Base-by-base conservation (phyloP, 2,113 vertebrate species). In the Rynchops niger region DNA sequence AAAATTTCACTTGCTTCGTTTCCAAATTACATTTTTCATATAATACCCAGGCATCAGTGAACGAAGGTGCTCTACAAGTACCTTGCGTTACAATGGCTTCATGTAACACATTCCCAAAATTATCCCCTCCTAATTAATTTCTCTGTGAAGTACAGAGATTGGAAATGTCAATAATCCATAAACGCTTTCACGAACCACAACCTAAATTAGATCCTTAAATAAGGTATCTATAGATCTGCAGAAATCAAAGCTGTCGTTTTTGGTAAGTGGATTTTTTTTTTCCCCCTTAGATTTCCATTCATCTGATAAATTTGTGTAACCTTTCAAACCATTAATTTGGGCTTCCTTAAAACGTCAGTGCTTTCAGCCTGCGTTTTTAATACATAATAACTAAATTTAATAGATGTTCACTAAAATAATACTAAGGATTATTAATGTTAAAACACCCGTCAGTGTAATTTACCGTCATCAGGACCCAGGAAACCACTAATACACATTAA, bases 1-100 rank as follows among this genome's bases (percentile, higher is more conserved):
- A 98, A 98, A 98, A 98, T 98, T 95, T 98, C 82, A 88, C 95
- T 97, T 98, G 96, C 96, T 97, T 93, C 16, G 12, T 66, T 97
- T 96, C 58, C 86, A 96, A 95, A 84, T 95, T 76, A 85, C 71
- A 56, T 93, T 96, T 98, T 97, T 93, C 88, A 94, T 93, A 73
- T 86, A 88, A 93, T 71, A 95, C 30, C 38, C 38, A 53, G 96
- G 88, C 92, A 96, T 36, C 81, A 72, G 58, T 58, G 36, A 96
- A 94, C 9, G 49, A 96, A 94, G 65, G 47, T 81, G 62, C 71
- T 63, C 13, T 76, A 77, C 17, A 81, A 93, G 78, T 69, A 91
- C 59, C 74, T 86, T 89, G 71, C 3, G 17, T 86, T 88, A 94
- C 94, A 95, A 87, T 86, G 70, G 70, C 73, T 97, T 97, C 80